Percentiles rank a stretch among this genome's conserved stretches.
Conservation (phyloP, 2,888 invertebrate species). For the Tuta absoluta region DNA sequence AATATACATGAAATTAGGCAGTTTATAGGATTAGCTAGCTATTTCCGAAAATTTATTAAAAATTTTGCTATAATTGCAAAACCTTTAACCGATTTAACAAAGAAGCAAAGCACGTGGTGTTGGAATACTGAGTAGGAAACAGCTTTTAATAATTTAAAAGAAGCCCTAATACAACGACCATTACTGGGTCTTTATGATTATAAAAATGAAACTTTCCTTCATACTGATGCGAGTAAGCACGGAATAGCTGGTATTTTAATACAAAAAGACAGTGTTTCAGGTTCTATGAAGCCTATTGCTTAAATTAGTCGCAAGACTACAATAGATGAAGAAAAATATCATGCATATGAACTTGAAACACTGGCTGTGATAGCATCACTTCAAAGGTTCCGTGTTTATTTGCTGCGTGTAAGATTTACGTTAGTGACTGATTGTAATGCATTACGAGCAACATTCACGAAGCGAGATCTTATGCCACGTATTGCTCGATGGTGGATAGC, state of each 20-base stretch:
- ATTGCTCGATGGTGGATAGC: constrained; percentile 36
- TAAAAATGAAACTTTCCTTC: constrained; percentile 37
- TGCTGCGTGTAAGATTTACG: constrained; percentile 40
- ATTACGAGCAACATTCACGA: constrained; percentile 33
- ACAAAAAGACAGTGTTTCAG: constrained; percentile 35
- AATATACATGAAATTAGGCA: constrained; percentile 41
- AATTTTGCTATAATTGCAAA: constrained; percentile 38
- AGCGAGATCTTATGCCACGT: constrained; percentile 36
- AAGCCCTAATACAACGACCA: constrained; percentile 34
- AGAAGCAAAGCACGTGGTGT: constrained; percentile 17
- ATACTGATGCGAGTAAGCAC: constrained; percentile 46
- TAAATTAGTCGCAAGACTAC: constrained; percentile 35
- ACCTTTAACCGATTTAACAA: constrained; percentile 27
- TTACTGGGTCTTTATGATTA: constrained; percentile 41
- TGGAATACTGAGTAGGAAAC: constrained; percentile 20
- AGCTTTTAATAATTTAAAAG: constrained; percentile 34
- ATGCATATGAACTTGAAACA: constrained; percentile 34
- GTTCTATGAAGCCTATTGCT: constrained; percentile 27
- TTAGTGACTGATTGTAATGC: constrained; percentile 38
- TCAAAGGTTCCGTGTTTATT: constrained; percentile 46
- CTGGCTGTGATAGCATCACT: constrained; percentile 34
- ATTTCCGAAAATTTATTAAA: constrained; percentile 42
- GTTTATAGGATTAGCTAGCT: constrained; percentile 43
- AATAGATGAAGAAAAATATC: constrained; percentile 32
- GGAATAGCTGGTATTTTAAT: constrained; percentile 41